These are phyloP conservation scores for Spizaetus ornatus DNA, from an alignment of 2,113 vertebrate species.

Conservation along the genomic window DNA sequence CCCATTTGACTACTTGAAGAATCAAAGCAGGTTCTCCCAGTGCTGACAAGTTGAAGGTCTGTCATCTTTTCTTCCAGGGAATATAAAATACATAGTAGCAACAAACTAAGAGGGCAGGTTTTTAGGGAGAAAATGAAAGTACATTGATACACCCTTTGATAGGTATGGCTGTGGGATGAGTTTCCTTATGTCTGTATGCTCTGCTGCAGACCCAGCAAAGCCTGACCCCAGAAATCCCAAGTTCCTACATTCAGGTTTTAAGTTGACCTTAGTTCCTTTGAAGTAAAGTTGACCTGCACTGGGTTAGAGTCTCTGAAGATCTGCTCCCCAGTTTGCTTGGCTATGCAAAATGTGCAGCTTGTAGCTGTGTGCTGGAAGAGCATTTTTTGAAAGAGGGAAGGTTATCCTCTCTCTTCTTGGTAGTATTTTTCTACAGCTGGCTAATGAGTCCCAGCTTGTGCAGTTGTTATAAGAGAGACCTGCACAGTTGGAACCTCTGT, in stretches of 20 bases:
- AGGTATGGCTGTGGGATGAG: neutral
- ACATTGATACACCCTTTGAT: neutral
- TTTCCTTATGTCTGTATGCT: neutral
- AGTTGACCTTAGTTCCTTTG: neutral
- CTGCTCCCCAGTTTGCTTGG: neutral
- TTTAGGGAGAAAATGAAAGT: neutral
- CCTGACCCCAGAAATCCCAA: neutral
- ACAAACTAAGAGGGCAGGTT: neutral
- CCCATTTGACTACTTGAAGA: neutral
- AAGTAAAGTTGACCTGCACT: neutral
- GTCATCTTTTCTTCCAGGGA: neutral
- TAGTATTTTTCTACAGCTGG: neutral
- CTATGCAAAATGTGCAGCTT: neutral
- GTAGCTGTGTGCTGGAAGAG: neutral
- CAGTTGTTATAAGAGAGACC: neutral
- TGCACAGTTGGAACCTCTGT: neutral
- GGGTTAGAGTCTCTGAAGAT: neutral
- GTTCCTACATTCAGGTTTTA: neutral
- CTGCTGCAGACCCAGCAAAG: neutral
- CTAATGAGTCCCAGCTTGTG: neutral
- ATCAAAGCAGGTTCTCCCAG: neutral
- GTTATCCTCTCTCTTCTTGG: neutral
- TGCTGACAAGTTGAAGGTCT: neutral
- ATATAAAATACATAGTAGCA: neutral
- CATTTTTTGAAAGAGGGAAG: neutral